These are phyloP conservation scores for Tautogolabrus adspersus DNA, from an alignment of 2,113 vertebrate species.

Conservation along the genomic window DNA sequence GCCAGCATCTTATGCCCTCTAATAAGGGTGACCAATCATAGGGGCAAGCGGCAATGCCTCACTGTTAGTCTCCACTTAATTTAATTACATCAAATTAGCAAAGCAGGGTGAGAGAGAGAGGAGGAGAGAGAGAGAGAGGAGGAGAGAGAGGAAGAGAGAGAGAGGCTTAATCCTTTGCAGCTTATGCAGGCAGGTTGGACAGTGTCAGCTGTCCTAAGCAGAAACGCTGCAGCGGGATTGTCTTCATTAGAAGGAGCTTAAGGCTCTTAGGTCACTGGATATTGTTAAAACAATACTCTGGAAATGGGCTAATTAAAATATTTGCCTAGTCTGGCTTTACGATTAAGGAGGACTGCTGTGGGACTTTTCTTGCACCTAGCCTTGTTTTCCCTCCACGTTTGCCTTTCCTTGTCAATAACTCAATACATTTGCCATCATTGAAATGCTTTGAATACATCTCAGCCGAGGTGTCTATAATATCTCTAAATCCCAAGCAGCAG, in stretches of 20 bases:
- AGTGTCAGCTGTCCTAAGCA: conserved; percentile 65
- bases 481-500: conserved; percentile 23
- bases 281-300: conserved; percentile 71
- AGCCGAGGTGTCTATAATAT: conserved; percentile 32
- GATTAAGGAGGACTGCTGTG: background rate
- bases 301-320: conserved; percentile 65
- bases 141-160: background rate
- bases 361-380: background rate
- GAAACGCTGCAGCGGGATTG: conserved; percentile 68
- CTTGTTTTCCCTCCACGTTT: background rate
- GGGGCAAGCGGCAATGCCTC: conserved; percentile 62
- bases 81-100: conserved; percentile 81
- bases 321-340: conserved; percentile 37
- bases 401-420: background rate
- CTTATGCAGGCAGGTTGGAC: conserved; percentile 76
- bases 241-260: conserved; percentile 75
- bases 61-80: conserved; percentile 77
- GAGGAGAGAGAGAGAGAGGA: conserved; percentile 6
- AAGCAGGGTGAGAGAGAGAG: conserved; percentile 22
- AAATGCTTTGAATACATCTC: conserved; percentile 1
- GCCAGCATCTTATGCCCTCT: conserved; percentile 49
- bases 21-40: conserved; percentile 73
- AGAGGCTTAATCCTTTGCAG: conserved; percentile 67
- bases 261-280: conserved; percentile 70
- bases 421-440: background rate